Base-by-base conservation (phyloP, 2,797 vertebrate genomes). In the Aselliscus stoliczkanus region DNA sequence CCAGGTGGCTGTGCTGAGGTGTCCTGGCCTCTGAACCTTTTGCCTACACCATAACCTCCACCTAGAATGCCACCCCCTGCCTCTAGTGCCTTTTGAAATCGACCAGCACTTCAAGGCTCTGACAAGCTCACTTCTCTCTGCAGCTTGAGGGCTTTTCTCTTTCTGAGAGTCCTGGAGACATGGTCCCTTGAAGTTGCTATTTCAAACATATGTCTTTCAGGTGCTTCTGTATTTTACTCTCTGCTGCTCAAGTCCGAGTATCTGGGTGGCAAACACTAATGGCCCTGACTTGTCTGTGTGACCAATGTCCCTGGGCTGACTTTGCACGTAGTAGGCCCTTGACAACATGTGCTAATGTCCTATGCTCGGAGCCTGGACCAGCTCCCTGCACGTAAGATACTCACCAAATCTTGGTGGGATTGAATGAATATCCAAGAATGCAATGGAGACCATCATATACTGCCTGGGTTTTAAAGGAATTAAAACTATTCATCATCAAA, bases 31-130 rank as follows among this genome's bases (percentile, higher is more conserved):
- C 84, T 14, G n/a, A 65, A 52, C 18, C 18, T 54, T 13, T 4
- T 31, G 34, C 18, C 52, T 13, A 4, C 0, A 2, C 31, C 14
- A 2, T 34, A 25, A 7, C 39, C 65, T n/a, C 70, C 1, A 0
- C 42, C 88, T 56, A 31, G 44, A 25, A 23, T 3, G 65, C 60
- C 23, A 1, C 3, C n/a, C 79, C 13, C 73, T 31, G 70, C 52
- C 31, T 21, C 42, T 47, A 31, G 2, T 34, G 62, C 56, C 64
- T 44, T 69, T 54, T 23, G 52, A 47, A 69, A 13, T 47, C 37
- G 20, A 8, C 20, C 25, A 11, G 47, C 1, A 0, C 50, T 87
- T 64, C 6, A 7, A 73, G 80, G 29, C 37, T 17, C 56, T 23
- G 62, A 44, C n/a, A 11, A n/a, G 31, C 56, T 54, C 25, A 31